phyloP scores from a whole-genome alignment of 1,140 invertebrate genomes.

The Drosophila micromelanica region DNA sequence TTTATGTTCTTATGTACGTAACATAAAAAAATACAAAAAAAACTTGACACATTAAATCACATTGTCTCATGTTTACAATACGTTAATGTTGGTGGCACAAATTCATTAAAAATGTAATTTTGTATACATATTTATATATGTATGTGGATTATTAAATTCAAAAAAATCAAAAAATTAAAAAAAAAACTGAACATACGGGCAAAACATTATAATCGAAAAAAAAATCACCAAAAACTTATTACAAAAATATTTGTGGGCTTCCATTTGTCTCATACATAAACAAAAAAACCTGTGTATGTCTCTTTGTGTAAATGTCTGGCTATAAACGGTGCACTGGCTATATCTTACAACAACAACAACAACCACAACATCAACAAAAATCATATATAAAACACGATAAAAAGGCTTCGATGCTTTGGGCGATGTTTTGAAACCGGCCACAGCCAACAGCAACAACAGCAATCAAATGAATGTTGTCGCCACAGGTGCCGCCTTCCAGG shows the following conservation, averaged over 20 bases:
- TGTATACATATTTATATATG: constrained; percentile 28
- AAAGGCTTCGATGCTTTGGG: constrained; percentile 90
- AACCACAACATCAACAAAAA: constrained; percentile 28
- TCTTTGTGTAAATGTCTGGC: constrained; percentile 77
- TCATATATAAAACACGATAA: constrained; percentile 33
- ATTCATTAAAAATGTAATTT: constrained; percentile 46
- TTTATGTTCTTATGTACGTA: constrained; percentile 75
- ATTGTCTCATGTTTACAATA: constrained; percentile 62
- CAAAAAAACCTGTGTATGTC: constrained; percentile 56
- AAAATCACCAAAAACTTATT: constrained; percentile 32
- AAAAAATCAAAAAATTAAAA: constrained; percentile 4
- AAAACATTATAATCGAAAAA: constrained; percentile 40
- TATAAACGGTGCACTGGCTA: constrained; percentile 68
- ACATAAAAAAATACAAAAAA: constrained; percentile 59
- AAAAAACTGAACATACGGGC: constrained; percentile 3
- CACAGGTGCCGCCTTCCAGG: constrained; percentile 68
- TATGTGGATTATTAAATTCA: constrained; percentile 46
- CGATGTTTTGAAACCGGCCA: constrained; percentile 88
- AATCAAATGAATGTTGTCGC: constrained; percentile 83
- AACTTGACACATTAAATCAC: constrained; percentile 53
- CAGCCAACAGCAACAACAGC: constrained; percentile 79
- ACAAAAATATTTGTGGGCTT: constrained; percentile 51
- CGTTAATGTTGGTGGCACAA: constrained; percentile 82
- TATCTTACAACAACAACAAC: constrained; percentile 39
- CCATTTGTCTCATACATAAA: constrained; percentile 65